Base-by-base conservation (phyloP, 53 echinoderm and acorn worm species). In the Holothuria leucospilota region DNA sequence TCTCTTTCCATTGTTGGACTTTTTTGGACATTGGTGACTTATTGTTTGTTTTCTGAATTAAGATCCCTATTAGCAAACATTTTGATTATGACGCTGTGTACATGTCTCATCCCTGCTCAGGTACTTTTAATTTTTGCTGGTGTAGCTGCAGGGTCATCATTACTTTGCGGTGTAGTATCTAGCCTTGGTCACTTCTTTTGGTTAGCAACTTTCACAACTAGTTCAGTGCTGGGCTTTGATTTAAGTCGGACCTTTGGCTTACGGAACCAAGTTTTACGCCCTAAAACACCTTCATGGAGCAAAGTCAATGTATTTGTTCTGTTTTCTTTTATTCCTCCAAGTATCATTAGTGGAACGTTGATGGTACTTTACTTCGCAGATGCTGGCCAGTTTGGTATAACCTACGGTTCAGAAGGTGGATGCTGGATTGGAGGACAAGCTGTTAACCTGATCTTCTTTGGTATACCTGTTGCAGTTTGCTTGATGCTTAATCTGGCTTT, bases 361-460 rank as follows among this genome's bases (percentile, higher is more conserved):
- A 21, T 82, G n/a, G 39, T 64, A 40, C 21, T 82, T n/a, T 64
- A 29, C 30, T 41, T 82, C n/a, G 30, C 64, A 12, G 40, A 65
- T 21, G 82, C 39, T 30, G 64, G 21, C 16, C 18, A 25, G 21
- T 23, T 30, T 38, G 63, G 66, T 3, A 65, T 82, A 11, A 64
- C 63, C 20, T 82, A 82, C 65, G 82, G 82, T 40, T 14, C 40
- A 5, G 23, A 20, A 8, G 13, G 13, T 2, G 82, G 82, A 40
- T 82, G 82, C 26, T 82, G 82, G 82, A 82, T 82, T 21, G 82
- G 82, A 11, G 82, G 82, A 23, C 64, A 63, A 20, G 10, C 21
- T 18, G 64, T 82, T 4, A 82, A 82, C 82, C 20, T 63, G 42
- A 27, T 63, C 8, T 40, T 63, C 20, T 82, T 82, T n/a, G 82